Evolutionary conservation across 2,888 invertebrate genomes (phyloP).

Genomic region (Cyclophora albipunctata): DNA sequence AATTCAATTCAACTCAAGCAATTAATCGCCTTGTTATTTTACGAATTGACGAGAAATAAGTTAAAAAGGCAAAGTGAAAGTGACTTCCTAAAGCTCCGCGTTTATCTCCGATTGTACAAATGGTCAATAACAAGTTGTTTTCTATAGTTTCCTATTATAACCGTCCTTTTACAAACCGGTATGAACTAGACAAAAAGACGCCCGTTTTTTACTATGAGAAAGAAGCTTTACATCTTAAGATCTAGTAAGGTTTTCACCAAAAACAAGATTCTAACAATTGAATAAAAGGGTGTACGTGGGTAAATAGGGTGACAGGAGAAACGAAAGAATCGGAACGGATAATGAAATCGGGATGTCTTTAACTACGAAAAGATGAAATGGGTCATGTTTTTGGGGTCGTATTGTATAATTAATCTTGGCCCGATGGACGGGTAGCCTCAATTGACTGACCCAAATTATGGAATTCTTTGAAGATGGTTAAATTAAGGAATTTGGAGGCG

Average conservation of each 20-base stretch:
- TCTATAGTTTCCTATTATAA: too few relatives aligned
- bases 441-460: conserved; percentile 22
- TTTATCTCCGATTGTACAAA: too few relatives aligned
- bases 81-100: too few relatives aligned
- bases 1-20: too few relatives aligned
- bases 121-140: too few relatives aligned
- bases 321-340: conserved; percentile 4
- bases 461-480: conserved; percentile 8
- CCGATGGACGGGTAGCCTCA: conserved; percentile 19
- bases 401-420: conserved; percentile 25
- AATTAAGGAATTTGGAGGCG: too few relatives aligned
- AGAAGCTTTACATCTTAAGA: conserved; percentile 10
- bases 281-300: conserved; percentile 30
- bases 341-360: conserved; percentile 18
- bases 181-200: conserved; percentile 39
- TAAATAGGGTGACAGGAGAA: conserved; percentile 20
- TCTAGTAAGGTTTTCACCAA: conserved; percentile 36
- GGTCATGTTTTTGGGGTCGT: conserved; percentile 23
- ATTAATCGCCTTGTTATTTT: too few relatives aligned
- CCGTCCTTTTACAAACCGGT: conserved; percentile 33
- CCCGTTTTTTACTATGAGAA: conserved; percentile 45
- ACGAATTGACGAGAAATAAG: too few relatives aligned
- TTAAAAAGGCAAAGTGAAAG: too few relatives aligned
- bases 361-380: conserved; percentile 13
- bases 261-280: conserved; percentile 29